Evolutionary conservation across 2,888 invertebrate species (phyloP).

Genomic region (Nephrocerus scutellatus): DNA sequence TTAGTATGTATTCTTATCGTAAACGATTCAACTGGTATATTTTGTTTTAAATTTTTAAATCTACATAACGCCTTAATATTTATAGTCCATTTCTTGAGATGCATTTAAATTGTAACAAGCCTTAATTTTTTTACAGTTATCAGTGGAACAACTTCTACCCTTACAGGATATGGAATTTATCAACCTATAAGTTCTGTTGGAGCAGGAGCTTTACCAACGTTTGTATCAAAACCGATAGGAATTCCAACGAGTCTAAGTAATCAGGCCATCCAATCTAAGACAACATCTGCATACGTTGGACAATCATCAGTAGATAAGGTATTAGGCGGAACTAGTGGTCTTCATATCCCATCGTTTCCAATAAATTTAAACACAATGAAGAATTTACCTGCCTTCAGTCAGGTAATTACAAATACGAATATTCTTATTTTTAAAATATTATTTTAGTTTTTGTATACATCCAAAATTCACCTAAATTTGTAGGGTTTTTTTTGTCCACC

Average conservation of each 20-base stretch:
- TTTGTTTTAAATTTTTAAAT: no score
- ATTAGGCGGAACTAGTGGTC: conserved; percentile 48
- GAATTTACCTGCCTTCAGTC: conserved; percentile 48
- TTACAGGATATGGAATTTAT: conserved; percentile 7
- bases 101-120: no score
- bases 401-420: conserved; percentile 36
- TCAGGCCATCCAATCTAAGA: conserved; percentile 57
- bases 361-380: conserved; percentile 49
- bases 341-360: conserved; percentile 46
- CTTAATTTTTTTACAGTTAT: not conserved
- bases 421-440: conserved; percentile 19
- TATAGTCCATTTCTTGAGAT: no score
- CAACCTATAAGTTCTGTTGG: conserved; percentile 13
- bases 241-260: conserved; percentile 64
- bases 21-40: no score
- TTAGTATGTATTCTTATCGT: no score
- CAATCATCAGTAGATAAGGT: conserved; percentile 48
- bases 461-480: no score
- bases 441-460: no score
- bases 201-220: conserved; percentile 38
- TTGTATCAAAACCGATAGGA: conserved; percentile 41
- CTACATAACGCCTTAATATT: no score
- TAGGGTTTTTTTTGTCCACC: no score
- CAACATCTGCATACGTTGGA: conserved; percentile 42
- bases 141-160: not conserved